Percentiles rank a stretch among this genome's conserved stretches.
These are phyloP conservation scores for Aplocera efformata DNA, from an alignment of 2,888 invertebrate genomes.

Conservation along the genomic window DNA sequence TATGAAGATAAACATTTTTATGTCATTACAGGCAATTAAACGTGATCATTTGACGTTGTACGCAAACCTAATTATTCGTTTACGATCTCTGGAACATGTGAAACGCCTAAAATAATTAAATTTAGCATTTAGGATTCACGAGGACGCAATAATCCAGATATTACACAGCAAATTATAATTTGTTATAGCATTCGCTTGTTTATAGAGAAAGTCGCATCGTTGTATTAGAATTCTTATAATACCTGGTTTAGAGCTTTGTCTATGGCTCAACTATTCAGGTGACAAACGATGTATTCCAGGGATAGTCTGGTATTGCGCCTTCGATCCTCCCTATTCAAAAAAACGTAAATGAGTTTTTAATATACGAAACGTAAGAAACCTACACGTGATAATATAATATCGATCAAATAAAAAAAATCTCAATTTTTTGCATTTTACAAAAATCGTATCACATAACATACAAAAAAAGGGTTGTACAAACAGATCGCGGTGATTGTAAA, in stretches of 20 bases:
- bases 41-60: conserved; percentile 44
- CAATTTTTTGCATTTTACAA: background rate
- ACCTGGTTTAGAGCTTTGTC: conserved; percentile 13
- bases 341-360: conserved; percentile 31
- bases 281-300: conserved; percentile 48
- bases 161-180: background rate
- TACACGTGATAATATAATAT: background rate
- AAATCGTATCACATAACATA: conserved; percentile 21
- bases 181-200: conserved; percentile 1
- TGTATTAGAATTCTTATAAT: conserved; percentile 15
- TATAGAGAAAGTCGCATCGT: conserved; percentile 11
- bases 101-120: conserved; percentile 20
- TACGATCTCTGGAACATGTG: conserved; percentile 41
- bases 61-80: conserved; percentile 51
- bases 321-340: conserved; percentile 70
- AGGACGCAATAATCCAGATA: conserved; percentile 64
- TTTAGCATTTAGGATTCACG: conserved; percentile 75
- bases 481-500: conserved; percentile 37
- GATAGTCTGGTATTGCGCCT: conserved; percentile 69
- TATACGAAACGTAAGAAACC: background rate
- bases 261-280: conserved; percentile 37
- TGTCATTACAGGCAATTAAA: conserved; percentile 53
- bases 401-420: background rate
- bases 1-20: conserved; percentile 47
- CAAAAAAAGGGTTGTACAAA: conserved; percentile 36